Base-by-base conservation (phyloP, 2,113 vertebrate genomes). In the Prolemur simus region DNA sequence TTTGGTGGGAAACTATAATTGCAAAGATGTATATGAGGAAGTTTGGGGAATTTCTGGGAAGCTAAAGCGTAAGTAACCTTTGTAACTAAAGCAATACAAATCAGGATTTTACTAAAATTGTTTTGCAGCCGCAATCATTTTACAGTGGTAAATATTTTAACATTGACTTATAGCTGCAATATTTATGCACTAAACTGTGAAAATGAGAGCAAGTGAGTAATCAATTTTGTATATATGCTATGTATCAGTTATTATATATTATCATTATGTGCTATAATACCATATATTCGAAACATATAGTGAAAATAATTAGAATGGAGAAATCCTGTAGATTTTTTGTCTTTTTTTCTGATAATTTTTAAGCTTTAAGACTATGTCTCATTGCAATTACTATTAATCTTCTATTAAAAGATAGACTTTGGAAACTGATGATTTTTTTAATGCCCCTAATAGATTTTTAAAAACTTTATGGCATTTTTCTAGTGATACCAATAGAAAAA, bases 381-480 rank as follows among this genome's bases (percentile, higher is more conserved):
- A 97, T 97, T 88, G 96, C 74, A 82, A 76, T 60, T 49, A 81
- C 3, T 45, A 32, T 96, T 69, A 97, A 77, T 74, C 52, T 97
- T 92, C 32, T n/a, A 74, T 77, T 74, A 78, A 94, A 92, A 91
- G 23, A 34, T 20, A 78, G 63, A 77, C 10, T 94, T 87, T 77
- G 60, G 66, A 90, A 92, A 69, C 14, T 52, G 42, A 29, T 39
- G 4, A 37, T 64, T 52, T 94, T 21, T 88, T 78, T 25, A 25
- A 64, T 68, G 37, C 21, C 7, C 9, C 9, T 20, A 82, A 83
- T 95, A 96, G 78, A 47, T 68, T 64, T 17, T 64, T 49, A 11
- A 92, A 63, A 63, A 80, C 63, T 96, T 98, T 94, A 97, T 98
- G 80, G n/a, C 96, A 92, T 96, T 97, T 98, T 97, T 49, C 83